phyloP scores from a whole-genome alignment of 2,888 invertebrate genomes.

The Ichneumoninae sp. region DNA sequence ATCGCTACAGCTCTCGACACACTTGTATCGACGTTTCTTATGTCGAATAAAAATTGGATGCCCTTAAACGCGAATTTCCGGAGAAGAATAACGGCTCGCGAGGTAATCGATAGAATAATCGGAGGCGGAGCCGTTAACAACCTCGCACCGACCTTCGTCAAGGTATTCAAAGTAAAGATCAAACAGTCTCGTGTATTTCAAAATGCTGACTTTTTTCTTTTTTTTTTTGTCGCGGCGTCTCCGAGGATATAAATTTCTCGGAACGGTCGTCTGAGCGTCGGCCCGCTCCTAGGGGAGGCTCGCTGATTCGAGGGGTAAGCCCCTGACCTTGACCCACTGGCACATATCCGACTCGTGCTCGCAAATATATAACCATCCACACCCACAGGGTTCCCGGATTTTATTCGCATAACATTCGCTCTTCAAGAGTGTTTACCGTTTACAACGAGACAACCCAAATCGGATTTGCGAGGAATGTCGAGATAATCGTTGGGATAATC shows the following conservation, averaged over 20 bases:
- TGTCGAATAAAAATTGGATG: not conserved
- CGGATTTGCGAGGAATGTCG: slow-evolving; percentile 26
- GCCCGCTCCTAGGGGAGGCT: slow-evolving; percentile 64
- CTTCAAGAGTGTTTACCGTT: slow-evolving; percentile 36
- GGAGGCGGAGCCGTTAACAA: not conserved
- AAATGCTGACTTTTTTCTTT: not conserved
- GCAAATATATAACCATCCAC: not conserved
- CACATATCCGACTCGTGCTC: slow-evolving; percentile 54
- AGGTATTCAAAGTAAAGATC: not conserved
- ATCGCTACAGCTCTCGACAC: not conserved
- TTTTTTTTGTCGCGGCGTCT: not conserved
- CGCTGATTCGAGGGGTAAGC: slow-evolving; percentile 38
- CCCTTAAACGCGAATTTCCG: not conserved
- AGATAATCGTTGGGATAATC: slow-evolving; percentile 31
- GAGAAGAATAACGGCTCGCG: slow-evolving; percentile 22
- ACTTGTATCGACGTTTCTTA: not conserved
- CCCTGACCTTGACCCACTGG: slow-evolving; percentile 72
- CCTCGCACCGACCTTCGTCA: slow-evolving; percentile 20
- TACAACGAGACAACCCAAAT: slow-evolving; percentile 34
- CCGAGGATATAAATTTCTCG: slow-evolving; percentile 26
- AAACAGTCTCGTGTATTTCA: not conserved
- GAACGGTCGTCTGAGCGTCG: slow-evolving; percentile 60
- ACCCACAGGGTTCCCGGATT: slow-evolving; percentile 37
- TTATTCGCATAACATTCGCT: slow-evolving; percentile 26
- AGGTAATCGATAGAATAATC: slow-evolving; percentile 53